Evolutionary conservation across 2,888 invertebrate genomes (phyloP).

Genomic region (Holacanthella duospinosa): DNA sequence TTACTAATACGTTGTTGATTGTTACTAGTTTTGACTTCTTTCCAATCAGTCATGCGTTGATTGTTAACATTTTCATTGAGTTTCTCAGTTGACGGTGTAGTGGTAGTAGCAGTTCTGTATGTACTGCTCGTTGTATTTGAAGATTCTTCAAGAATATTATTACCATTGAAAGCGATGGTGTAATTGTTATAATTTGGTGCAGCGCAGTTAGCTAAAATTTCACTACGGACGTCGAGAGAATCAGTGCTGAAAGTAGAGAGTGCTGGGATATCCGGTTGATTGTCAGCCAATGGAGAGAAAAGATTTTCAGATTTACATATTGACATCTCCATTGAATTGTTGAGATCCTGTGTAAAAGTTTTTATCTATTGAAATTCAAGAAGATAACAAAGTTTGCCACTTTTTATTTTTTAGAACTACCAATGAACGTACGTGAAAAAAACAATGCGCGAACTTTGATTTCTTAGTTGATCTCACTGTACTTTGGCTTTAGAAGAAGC

Average conservation of each 20-base stretch:
- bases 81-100: neutral
- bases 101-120: no score
- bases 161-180: conserved; percentile 87
- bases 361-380: no score
- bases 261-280: conserved; percentile 49
- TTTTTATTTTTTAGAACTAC: no score
- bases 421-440: no score
- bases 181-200: conserved; percentile 89
- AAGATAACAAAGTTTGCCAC: no score
- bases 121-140: conserved; percentile 19
- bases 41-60: conserved; percentile 12
- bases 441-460: no score
- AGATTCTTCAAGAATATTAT: conserved; percentile 62
- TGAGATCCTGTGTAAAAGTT: conserved; percentile 10
- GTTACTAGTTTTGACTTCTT: neutral
- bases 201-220: conserved; percentile 70
- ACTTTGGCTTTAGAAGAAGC: no score
- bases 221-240: conserved; percentile 71
- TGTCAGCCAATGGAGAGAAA: conserved; percentile 79
- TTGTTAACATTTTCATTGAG: conserved; percentile 15
- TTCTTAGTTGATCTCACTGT: no score
- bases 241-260: conserved; percentile 75
- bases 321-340: conserved; percentile 59
- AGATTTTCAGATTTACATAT: conserved; percentile 83
- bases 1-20: conserved; percentile 14